Evolutionary conservation across 2,113 vertebrate genomes (phyloP), one percentile per base, ranked within the genome.

Genomic region (Pterocles orientalis): DNA sequence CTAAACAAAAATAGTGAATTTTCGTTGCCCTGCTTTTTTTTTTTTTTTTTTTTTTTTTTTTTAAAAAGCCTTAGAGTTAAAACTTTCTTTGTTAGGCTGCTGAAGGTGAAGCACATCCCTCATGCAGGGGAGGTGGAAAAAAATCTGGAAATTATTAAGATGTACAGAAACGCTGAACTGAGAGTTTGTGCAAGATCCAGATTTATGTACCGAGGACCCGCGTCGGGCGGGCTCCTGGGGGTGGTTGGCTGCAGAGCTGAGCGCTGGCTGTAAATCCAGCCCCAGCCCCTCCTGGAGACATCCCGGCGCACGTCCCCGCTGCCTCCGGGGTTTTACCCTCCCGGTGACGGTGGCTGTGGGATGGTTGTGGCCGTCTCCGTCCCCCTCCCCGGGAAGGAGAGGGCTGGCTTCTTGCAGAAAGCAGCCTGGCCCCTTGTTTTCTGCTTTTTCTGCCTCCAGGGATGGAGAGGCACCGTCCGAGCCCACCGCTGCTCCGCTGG

Each of bases 1-100:
- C 92, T 95, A 96, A 96, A 97, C 92, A 95, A 95, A 96, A 96
- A 91, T 53, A 91, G 82, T 75, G 79, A 87, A 61, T 88, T 94
- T 92, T 66, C 47, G 57, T 89, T 94, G 83, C 69, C 57, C 9
- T 91, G 50, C 33, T 13, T 64, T 15, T 64, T 53, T 75, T 48
- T 61, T 24, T 33, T 71, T 56, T 60, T 56, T 70, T 51, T 29
- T 71, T 82, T 85, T 68, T 78, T 65, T 33, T 3, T n/a, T n/a
- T n/a, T n/a, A n/a, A n/a, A n/a, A n/a, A 43, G n/a, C 57, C 62
- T 83, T 64, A 41, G 61, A 86, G 9, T 95, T 95, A 88, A 81
- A 77, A 51, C 95, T 83, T 48, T 79, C 81, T 95, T 90, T 97
- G 89, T 80, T 70, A 28, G 71, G 61, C 79, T 81, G 71, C 78